phyloP scores from a whole-genome alignment of 2,797 vertebrate genomes.

The Buphagus erythrorhynchus region DNA sequence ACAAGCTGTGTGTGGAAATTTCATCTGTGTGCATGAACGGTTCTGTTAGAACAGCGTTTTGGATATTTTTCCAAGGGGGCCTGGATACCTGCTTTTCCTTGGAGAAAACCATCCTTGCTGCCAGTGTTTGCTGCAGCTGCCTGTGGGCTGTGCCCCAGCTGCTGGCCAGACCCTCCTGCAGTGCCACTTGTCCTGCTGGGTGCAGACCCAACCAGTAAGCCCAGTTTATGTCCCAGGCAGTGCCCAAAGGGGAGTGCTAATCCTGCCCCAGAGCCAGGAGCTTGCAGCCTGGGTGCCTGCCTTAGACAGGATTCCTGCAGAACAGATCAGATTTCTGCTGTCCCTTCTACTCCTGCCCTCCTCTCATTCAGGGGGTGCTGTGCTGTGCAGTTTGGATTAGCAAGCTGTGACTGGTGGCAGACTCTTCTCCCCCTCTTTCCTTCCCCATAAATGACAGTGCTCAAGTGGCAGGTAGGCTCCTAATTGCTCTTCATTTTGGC shows the following conservation, averaged over 20 bases:
- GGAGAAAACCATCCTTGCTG: not conserved
- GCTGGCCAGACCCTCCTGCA: not conserved
- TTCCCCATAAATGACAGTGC: not conserved
- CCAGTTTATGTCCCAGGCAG: accelerated
- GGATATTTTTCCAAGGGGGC: not conserved
- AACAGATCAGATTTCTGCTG: not conserved
- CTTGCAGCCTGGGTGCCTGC: not conserved
- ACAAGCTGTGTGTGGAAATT: not conserved
- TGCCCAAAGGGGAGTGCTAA: not conserved
- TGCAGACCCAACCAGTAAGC: not conserved
- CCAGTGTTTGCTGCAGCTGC: not conserved
- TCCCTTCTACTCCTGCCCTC: not conserved
- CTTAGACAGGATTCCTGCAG: not conserved
- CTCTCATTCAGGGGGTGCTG: not conserved
- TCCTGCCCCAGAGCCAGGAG: not conserved
- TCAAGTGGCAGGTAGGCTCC: not conserved
- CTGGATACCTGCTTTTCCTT: not conserved
- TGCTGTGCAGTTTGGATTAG: not conserved
- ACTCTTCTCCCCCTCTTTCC: not conserved
- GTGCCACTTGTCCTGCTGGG: not conserved
- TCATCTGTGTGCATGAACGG: not conserved
- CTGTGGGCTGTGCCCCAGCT: not conserved
- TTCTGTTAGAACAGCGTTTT: not conserved
- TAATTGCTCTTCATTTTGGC: not conserved
- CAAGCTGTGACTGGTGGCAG: not conserved